phyloP scores from a whole-genome alignment of 2,113 vertebrate species.

The Centrocercus urophasianus region DNA sequence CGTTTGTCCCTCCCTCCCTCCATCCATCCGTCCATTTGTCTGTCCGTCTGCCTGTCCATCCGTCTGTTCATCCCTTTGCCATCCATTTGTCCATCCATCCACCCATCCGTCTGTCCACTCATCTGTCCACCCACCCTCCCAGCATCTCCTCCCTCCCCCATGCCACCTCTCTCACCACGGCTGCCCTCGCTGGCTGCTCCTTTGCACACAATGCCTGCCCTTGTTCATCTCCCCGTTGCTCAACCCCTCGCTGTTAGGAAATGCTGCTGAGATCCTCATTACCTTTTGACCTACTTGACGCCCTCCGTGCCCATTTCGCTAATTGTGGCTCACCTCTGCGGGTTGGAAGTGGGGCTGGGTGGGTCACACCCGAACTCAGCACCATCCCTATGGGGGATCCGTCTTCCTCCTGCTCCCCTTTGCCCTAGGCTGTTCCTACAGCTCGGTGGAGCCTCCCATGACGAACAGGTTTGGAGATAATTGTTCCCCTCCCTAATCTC shows the following conservation, averaged over 20 bases:
- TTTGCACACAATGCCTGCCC: not conserved
- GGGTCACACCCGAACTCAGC: not conserved
- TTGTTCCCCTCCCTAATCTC: conserved; percentile 71
- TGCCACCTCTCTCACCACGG: not conserved
- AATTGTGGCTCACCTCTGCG: conserved; percentile 31
- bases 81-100: too few species aligned
- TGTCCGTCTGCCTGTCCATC: too few species aligned
- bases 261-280: not conserved
- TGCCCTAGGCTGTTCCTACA: conserved; percentile 61
- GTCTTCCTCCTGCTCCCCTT: conserved; percentile 36
- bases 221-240: conserved; percentile 14
- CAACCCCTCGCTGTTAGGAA: not conserved
- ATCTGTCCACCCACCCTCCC: not conserved
- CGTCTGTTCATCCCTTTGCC: too few species aligned
- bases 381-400: not conserved
- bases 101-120: not conserved
- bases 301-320: conserved; percentile 1
- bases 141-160: not conserved
- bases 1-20: too few species aligned
- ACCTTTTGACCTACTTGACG: conserved; percentile 67
- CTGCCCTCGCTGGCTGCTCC: not conserved
- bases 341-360: not conserved
- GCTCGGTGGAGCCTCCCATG: conserved; percentile 55
- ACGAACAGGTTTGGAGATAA: conserved; percentile 73
- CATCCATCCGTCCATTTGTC: too few species aligned